Evolutionary conservation across 2,113 vertebrate species (phyloP).

Genomic region (Vulpes lagopus): DNA sequence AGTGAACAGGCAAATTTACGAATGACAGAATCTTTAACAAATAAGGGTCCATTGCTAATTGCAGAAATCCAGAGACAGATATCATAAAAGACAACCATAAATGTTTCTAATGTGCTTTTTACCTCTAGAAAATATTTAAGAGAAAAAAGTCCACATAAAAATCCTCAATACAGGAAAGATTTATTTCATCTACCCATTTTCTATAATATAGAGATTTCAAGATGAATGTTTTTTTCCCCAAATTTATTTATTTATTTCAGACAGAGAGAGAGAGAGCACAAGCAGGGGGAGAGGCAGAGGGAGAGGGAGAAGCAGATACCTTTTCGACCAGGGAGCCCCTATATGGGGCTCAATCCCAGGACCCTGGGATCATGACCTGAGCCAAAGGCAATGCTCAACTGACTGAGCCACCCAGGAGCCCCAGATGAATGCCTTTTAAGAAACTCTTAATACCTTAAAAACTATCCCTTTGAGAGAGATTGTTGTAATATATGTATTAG

Average conservation of each 20-base stretch:
- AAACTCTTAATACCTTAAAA: neutral
- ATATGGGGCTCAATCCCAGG: no score
- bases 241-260: no score
- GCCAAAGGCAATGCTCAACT: no score
- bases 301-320: no score
- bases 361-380: no score
- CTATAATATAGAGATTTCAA: neutral
- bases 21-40: neutral
- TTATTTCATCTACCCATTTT: neutral
- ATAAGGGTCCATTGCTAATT: neutral
- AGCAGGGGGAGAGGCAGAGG: no score
- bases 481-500: neutral
- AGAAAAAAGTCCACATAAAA: neutral
- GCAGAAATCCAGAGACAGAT: neutral
- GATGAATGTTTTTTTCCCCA: neutral
- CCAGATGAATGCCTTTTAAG: neutral
- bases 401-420: no score
- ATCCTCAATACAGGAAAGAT: neutral
- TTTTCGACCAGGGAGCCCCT: no score
- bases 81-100: neutral
- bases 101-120: neutral
- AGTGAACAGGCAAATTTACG: neutral
- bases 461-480: neutral
- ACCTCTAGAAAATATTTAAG: neutral
- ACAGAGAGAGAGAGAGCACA: no score